A percentile compares a stretch with the other conserved stretches of the same genome.
phyloP scores from a whole-genome alignment of 2,888 invertebrate genomes.

The Linnaemya vulpina region DNA sequence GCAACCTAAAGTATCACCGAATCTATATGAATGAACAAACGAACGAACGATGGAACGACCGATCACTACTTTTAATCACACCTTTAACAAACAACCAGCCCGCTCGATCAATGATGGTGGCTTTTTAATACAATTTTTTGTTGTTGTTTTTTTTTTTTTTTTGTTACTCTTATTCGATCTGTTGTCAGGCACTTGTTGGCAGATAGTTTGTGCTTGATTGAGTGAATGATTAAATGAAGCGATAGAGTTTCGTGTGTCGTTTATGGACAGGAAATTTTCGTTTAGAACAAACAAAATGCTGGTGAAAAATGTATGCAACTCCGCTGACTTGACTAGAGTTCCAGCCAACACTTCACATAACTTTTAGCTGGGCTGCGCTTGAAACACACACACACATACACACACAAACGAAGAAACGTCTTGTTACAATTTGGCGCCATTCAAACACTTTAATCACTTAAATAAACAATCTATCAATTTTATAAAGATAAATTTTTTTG shows the following conservation, averaged over 20 bases:
- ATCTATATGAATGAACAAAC: conserved; percentile 61
- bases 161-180: background rate
- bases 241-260: conserved; percentile 51
- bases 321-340: background rate
- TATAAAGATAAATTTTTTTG: conserved; percentile 49
- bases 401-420: conserved; percentile 20
- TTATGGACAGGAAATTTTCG: conserved; percentile 55
- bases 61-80: conserved; percentile 62
- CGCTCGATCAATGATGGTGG: conserved; percentile 11
- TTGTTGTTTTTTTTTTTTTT: background rate
- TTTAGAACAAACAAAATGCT: conserved; percentile 37
- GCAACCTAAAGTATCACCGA: conserved; percentile 36
- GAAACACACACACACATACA: background rate
- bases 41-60: no score
- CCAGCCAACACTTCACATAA: conserved; percentile 1
- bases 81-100: conserved; percentile 42
- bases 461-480: conserved; percentile 69
- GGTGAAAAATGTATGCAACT: background rate
- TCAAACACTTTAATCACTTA: conserved; percentile 63
- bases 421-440: conserved; percentile 66
- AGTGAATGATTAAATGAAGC: conserved; percentile 36
- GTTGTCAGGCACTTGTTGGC: conserved; percentile 11
- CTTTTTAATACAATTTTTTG: conserved; percentile 4
- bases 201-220: conserved; percentile 29
- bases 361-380: conserved; percentile 13